These are phyloP conservation scores for Cacoxenus indagator DNA, from an alignment of 2,888 invertebrate genomes.

Conservation along the genomic window DNA sequence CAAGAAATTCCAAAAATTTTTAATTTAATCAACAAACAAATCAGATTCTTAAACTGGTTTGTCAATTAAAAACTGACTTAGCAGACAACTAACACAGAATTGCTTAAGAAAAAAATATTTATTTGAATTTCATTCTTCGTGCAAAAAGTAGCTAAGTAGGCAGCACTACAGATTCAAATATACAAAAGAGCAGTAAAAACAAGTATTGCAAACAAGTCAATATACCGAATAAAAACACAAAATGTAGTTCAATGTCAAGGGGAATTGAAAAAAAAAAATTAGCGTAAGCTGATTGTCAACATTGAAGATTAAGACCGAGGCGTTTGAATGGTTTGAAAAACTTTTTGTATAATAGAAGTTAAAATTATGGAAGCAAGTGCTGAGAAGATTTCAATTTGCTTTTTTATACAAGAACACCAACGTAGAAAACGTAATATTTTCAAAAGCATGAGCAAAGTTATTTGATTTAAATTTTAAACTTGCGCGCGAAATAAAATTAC, in stretches of 20 bases:
- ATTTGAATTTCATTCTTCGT: slow-evolving; percentile 52
- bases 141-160: slow-evolving; percentile 42
- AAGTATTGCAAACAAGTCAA: slow-evolving; percentile 27
- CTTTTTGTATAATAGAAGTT: too few relatives aligned
- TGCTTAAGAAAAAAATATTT: slow-evolving; percentile 7
- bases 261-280: neutral
- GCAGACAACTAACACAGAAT: slow-evolving; percentile 38
- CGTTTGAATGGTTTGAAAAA: neutral
- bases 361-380: too few relatives aligned
- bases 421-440: too few relatives aligned
- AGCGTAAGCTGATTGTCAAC: neutral
- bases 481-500: too few relatives aligned
- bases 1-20: too few relatives aligned
- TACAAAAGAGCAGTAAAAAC: slow-evolving; percentile 28
- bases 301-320: neutral
- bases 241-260: slow-evolving; percentile 30
- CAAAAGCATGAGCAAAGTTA: too few relatives aligned
- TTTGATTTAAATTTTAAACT: too few relatives aligned
- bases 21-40: too few relatives aligned
- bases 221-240: slow-evolving; percentile 24
- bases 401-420: too few relatives aligned
- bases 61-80: slow-evolving; percentile 35
- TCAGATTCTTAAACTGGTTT: too few relatives aligned
- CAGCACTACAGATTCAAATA: slow-evolving; percentile 27
- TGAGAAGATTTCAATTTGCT: too few relatives aligned